Base-by-base conservation (phyloP, 2,888 invertebrate species). In the Choreutis nemorana region DNA sequence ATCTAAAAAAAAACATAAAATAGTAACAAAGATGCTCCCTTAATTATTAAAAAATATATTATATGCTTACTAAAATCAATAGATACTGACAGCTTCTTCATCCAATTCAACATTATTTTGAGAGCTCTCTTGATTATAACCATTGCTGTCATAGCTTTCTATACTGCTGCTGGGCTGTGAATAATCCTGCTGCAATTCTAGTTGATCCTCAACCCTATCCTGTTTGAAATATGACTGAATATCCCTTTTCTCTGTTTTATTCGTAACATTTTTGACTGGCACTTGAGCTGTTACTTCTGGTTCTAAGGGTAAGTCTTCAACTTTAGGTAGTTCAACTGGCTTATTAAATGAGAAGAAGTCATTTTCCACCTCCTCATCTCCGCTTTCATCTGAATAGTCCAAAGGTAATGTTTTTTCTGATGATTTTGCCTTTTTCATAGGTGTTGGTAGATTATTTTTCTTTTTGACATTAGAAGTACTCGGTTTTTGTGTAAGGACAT, bases 331-430 rank as follows among this genome's bases (percentile, higher is more conserved):
- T 18, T 77, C 72, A 20, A 55, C 40, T n/a, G 57, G 52, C 43
- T 81, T 73, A 50, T 82, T 72, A 40, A 81, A 78, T 28, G 82
- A 75, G 43, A 80, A 83, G 58, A 81, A 83, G 38, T 82, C 67
- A 44, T 80, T 81, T 28, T 75, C 66, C 21, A 78, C 65, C 34
- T 78, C 80, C 14, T 65, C 71, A n/a, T 81, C 81, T 33, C 75
- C 81, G 49, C 70, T 72, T 2, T 72, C 73, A 49, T 78, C 77
- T 2, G 75, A 73, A 34, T 61, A 54, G n/a, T 63, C 59, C 28
- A 54, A 50, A 7, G 50, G 33, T 20, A 54, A 26, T 7, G 38
- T 31, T 34, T 55, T 58, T 4, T 39, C 12, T 14, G 54, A 53
- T 3, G 36, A 26, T 43, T 59, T 62, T 6, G 36, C 13, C 36